Evolutionary conservation across 2,888 invertebrate genomes (phyloP).

Genomic region (Steinernema scapterisci): DNA sequence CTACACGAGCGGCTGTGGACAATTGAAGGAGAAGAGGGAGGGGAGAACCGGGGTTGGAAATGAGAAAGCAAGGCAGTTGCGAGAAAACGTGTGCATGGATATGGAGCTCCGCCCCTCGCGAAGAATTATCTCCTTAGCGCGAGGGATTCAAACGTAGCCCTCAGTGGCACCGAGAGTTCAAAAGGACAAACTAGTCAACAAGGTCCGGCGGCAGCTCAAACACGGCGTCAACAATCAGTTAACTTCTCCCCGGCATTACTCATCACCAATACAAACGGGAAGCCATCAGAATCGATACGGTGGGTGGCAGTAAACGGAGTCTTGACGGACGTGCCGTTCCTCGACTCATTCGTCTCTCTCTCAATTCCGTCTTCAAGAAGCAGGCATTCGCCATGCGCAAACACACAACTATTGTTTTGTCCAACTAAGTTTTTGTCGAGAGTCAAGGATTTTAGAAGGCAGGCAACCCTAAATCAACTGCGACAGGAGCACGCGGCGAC

Average conservation of each 20-base stretch:
- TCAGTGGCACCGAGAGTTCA: not conserved
- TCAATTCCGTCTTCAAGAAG: not conserved
- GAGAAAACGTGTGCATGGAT: not conserved
- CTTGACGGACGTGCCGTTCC: not conserved
- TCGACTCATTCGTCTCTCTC: not conserved
- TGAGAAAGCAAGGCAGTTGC: not conserved
- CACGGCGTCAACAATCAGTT: not conserved
- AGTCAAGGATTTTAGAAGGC: conserved; percentile 13
- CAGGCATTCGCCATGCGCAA: conserved; percentile 7
- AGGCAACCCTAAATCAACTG: conserved; percentile 15
- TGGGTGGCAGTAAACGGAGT: not conserved
- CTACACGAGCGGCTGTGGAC: not conserved
- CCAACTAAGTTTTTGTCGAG: not conserved
- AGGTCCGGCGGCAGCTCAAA: not conserved
- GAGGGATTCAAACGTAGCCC: not conserved
- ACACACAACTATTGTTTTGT: conserved; percentile 18
- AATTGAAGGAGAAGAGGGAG: not conserved
- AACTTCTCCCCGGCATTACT: not conserved
- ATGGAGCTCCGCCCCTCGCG: not conserved
- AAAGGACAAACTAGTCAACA: not conserved
- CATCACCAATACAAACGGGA: not conserved
- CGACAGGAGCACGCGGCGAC: conserved; percentile 1
- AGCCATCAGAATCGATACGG: conserved; percentile 6
- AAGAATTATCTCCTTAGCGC: not conserved
- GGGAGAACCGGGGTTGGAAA: not conserved